A percentile compares a stretch with the other conserved stretches of the same genome.
phyloP scores from a whole-genome alignment of 2,888 invertebrate genomes.

The Cylindroiulus punctatus region DNA sequence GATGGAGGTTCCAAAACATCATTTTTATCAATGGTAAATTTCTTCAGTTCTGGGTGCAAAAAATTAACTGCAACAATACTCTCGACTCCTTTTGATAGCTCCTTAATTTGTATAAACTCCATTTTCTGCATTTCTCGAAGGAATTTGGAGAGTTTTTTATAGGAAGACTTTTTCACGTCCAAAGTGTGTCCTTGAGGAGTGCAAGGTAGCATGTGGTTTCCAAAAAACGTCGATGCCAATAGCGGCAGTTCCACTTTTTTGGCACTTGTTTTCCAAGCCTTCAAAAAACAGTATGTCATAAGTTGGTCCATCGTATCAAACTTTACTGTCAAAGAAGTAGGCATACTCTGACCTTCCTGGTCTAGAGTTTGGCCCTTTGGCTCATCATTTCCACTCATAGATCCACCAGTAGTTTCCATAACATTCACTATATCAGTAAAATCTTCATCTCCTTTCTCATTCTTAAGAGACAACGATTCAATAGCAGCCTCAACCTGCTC shows the following conservation, averaged over 20 bases:
- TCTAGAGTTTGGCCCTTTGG: background rate
- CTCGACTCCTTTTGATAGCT: conserved; percentile 80
- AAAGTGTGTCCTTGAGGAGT: conserved; percentile 77
- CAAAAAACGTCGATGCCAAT: conserved; percentile 83
- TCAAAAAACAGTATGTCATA: conserved; percentile 79
- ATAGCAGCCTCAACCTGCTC: background rate
- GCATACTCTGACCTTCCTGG: background rate
- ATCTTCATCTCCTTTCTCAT: conserved; percentile 55
- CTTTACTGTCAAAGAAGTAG: background rate
- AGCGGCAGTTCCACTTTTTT: conserved; percentile 79
- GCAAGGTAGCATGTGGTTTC: conserved; percentile 73
- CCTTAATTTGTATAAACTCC: conserved; percentile 67
- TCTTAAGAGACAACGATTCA: background rate
- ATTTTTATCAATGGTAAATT: conserved; percentile 60
- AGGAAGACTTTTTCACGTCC: conserved; percentile 88
- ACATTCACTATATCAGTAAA: conserved; percentile 64
- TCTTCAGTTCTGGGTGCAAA: conserved; percentile 63
- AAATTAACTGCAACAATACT: conserved; percentile 75
- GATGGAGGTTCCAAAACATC: conserved; percentile 34
- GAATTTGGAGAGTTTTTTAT: conserved; percentile 88
- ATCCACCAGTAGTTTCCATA: background rate
- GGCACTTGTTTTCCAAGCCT: conserved; percentile 79
- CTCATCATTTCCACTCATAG: background rate
- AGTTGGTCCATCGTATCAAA: conserved; percentile 75
- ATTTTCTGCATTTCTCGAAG: conserved; percentile 75